Evolutionary conservation across 2,113 vertebrate genomes (phyloP).

Genomic region (Lutjanus erythropterus): DNA sequence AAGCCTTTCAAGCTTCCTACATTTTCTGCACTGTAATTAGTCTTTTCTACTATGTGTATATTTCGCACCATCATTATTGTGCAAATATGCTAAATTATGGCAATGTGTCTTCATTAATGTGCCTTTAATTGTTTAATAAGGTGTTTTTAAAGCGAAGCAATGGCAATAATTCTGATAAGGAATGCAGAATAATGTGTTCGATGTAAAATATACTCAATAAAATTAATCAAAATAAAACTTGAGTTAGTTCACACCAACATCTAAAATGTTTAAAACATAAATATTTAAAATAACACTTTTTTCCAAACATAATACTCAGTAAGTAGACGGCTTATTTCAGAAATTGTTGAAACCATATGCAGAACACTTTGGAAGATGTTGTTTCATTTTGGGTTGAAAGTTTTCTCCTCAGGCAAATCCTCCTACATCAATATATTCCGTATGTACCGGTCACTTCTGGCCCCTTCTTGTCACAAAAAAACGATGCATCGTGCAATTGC

Average conservation of each 20-base stretch:
- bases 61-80: no score
- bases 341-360: neutral
- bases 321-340: neutral
- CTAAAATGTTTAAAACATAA: neutral
- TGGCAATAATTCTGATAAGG: no score
- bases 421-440: slow-evolving; percentile 36
- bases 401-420: slow-evolving; percentile 10
- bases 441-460: slow-evolving; percentile 60
- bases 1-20: no score
- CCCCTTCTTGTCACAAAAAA: slow-evolving; percentile 59
- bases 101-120: neutral
- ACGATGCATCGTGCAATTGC: slow-evolving; percentile 72
- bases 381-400: neutral
- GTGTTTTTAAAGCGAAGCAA: no score
- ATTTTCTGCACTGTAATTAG: no score
- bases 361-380: neutral
- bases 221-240: slow-evolving; percentile 11
- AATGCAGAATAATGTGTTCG: no score
- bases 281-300: neutral
- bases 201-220: neutral
- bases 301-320: neutral
- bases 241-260: neutral
- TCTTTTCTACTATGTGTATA: no score
- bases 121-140: no score
- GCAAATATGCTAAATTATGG: no score